These are phyloP conservation scores for Prolemur simus DNA, from an alignment of 2,113 vertebrate genomes.

Conservation along the genomic window DNA sequence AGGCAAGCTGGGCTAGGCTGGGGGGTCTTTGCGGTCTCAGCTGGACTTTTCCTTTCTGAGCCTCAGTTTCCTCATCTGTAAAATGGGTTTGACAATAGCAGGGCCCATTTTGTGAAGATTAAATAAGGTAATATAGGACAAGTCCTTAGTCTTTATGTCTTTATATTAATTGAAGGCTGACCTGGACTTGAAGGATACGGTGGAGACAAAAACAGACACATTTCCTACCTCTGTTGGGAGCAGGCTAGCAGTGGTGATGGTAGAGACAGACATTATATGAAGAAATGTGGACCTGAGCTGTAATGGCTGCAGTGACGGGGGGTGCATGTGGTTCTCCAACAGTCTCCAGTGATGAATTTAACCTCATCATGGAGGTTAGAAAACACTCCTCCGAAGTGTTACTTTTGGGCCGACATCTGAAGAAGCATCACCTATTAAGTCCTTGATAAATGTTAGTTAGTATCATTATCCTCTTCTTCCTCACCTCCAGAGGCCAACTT, in stretches of 20 bases:
- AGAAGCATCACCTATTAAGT: not conserved
- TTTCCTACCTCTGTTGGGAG: not conserved
- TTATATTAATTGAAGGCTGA: not conserved
- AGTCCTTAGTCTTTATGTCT: no score
- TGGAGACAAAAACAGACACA: not conserved
- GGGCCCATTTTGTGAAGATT: not conserved
- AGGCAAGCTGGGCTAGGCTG: not conserved
- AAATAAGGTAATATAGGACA: not conserved
- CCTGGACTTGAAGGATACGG: not conserved
- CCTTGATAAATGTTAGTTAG: no score
- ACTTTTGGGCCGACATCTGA: not conserved
- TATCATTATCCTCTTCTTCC: not conserved
- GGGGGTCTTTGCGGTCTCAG: not conserved
- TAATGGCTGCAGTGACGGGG: not conserved
- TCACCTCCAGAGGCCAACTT: not conserved
- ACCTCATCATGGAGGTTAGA: not conserved
- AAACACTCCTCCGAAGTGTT: no score
- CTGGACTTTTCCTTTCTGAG: not conserved
- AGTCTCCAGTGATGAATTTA: not conserved
- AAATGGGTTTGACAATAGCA: not conserved
- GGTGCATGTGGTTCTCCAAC: fast-evolving
- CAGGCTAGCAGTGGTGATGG: not conserved
- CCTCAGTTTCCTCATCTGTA: not conserved
- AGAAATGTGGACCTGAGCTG: not conserved
- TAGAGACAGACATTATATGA: no score